These are phyloP conservation scores for Halocynthia aurantium DNA, from an alignment of 23 tunicate species.

Conservation along the genomic window DNA sequence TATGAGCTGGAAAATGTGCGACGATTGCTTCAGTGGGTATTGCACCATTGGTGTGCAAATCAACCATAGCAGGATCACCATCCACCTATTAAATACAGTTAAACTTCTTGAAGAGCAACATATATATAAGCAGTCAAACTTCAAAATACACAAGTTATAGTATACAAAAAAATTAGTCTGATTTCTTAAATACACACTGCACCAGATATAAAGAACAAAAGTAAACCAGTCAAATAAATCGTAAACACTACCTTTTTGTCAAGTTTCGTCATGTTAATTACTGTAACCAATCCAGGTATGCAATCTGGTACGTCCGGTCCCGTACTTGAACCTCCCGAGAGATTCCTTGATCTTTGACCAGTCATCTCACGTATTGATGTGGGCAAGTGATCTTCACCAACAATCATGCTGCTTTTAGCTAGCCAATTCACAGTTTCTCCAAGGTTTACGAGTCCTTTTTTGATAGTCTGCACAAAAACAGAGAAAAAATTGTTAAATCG, in stretches of 20 bases:
- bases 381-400: not conserved
- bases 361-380: slow-evolving; percentile 1
- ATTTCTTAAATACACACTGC: no score
- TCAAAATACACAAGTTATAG: no score
- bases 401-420: slow-evolving; percentile 49
- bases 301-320: slow-evolving; percentile 10
- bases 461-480: slow-evolving; percentile 31
- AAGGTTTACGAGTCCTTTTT: slow-evolving; percentile 62
- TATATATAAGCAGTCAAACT: no score
- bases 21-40: slow-evolving; percentile 25
- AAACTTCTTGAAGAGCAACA: no score
- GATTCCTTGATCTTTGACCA: slow-evolving; percentile 1
- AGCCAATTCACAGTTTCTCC: slow-evolving; percentile 89
- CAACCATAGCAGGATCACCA: no score
- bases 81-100: no score
- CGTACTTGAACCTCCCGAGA: slow-evolving; percentile 6
- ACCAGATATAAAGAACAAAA: no score
- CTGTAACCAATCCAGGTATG: slow-evolving; percentile 60
- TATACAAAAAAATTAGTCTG: no score
- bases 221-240: no score
- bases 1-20: slow-evolving; percentile 91
- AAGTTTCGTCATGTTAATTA: slow-evolving; percentile 38
- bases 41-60: not conserved
- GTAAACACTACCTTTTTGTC: not conserved
- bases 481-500: not conserved